Base-by-base conservation (phyloP, 1,140 invertebrate species). In the Proales similis region DNA sequence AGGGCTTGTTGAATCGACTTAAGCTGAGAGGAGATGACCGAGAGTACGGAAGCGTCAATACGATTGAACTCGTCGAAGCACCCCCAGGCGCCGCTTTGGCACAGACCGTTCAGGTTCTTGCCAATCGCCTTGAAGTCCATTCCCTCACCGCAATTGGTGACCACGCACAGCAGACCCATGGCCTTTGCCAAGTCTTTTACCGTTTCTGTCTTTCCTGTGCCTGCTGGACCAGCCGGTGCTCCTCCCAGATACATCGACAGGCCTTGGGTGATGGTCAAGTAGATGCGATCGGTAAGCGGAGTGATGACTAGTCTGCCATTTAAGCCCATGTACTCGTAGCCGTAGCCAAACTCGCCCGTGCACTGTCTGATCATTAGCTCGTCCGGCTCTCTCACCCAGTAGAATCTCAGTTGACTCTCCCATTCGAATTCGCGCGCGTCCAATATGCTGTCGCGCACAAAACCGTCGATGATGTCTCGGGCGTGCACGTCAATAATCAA, bases 311-410 rank as follows among this genome's bases (percentile, higher is more conserved):
- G 76, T 63, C 88, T 80, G 1, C 86, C 87, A 74, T 90, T 90
- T 0, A 91, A 75, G 0, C 90, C 90, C 87, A 91, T 90, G 69
- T 91, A 92, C 71, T 92, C 89, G 68, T 90, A 92, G 12, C 88
- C 88, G 70, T 90, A 92, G 60, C 88, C 84, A 71, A 92, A 91
- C 77, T 94, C 72, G 30, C 86, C 87, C 0, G 85, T 87, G 70
- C 88, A 92, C 68, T 92, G 89, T 43, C 83, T 77, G 5, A 90
- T 82, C 70, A 83, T 81, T 3, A 90, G 71, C 66, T 88, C 86
- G 71, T 91, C 87, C 26, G 83, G 77, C 65, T 83, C 80, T 69
- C 85, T 86, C 2, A 85, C 75, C 88, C 88, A 92, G 71, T 91
- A 92, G 76, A 90, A 92, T 65, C 87, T 71, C 57, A 93, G 78